Base-by-base conservation (phyloP, 2,888 invertebrate species). In the Dichetophora obliterata region DNA sequence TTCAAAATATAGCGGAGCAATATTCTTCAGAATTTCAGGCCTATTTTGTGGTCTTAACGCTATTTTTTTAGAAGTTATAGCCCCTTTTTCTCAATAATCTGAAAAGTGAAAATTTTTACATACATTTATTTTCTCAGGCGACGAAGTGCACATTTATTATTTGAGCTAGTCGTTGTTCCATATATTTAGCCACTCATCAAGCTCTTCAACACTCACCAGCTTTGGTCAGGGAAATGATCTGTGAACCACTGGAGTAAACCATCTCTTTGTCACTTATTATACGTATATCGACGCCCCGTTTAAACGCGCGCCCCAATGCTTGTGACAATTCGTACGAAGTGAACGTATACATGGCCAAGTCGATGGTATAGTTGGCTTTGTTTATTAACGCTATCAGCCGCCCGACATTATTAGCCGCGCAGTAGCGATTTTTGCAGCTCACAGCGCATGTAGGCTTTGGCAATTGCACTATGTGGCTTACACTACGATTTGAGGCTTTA, bases 281-380 rank as follows among this genome's bases (percentile, higher is more conserved):
- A 8, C 89, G 84, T 14, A 88, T 72, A 1, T 59, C 50, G 0
- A 89, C 82, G 61, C 86, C 85, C 0, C 87, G 85, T 5, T 77
- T 63, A 2, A 83, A 14, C 0, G 88, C 88, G 6, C 82, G 82
- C 19, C 75, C 22, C 0, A 88, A 69, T 0, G 86, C 84, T 0
- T 78, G 48, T 48, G 78, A 76, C 2, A 88, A 14, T 4, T 81
- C 79, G 2, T 59, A 1, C 4, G 83, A 80, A 0, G 87, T 86
- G 54, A 89, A 85, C 3, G 85, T 86, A 50, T 87, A 88, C 77
- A 88, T 87, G 8, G 87, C 85, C n/a, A 87, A 70, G 76, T 89
- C 89, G 14, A 88, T 85, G 14, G 83, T 82, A 77, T 85, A 84
- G 61, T 83, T 78, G 0, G 88, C 85, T 27, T 80, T 72, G 69